Percentiles rank a stretch among this genome's conserved stretches.
Evolutionary conservation across 2,797 vertebrate species (phyloP).

Genomic region (Pteronotus mesoamericanus): DNA sequence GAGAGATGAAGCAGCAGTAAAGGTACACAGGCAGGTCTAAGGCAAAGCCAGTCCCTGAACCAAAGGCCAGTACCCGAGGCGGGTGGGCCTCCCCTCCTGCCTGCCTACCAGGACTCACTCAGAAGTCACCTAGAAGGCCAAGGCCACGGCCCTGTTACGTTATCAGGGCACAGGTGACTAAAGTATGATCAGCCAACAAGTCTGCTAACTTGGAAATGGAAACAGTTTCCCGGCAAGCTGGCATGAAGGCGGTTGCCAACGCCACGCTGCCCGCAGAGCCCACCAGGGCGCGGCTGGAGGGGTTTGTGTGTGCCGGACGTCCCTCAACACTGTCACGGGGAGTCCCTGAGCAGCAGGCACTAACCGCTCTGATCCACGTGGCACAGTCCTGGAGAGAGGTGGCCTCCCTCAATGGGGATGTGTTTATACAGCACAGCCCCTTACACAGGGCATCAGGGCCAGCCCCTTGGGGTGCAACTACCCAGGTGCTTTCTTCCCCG

Average conservation of each 20-base stretch:
- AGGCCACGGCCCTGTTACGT: neutral
- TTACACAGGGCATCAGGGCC: neutral
- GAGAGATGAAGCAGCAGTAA: neutral
- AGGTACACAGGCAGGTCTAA: neutral
- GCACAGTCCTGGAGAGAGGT: neutral
- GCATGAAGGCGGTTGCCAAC: neutral
- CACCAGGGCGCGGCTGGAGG: neutral
- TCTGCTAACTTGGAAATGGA: neutral
- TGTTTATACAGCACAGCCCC: neutral
- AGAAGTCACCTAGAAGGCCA: neutral
- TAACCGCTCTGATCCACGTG: neutral
- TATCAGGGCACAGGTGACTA: neutral
- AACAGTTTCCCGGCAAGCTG: neutral
- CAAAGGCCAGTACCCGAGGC: neutral
- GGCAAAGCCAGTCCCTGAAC: neutral
- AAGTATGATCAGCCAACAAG: neutral
- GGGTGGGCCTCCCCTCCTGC: neutral
- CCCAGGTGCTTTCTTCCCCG: neutral
- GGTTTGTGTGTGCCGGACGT: fast-evolving
- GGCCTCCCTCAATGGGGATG: neutral
- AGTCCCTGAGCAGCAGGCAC: neutral
- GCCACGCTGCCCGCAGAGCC: neutral
- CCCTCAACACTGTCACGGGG: neutral
- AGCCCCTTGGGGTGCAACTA: neutral
- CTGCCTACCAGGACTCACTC: neutral